Evolutionary conservation across 2,797 vertebrate genomes (phyloP).

Genomic region (Fistularia commersonii): DNA sequence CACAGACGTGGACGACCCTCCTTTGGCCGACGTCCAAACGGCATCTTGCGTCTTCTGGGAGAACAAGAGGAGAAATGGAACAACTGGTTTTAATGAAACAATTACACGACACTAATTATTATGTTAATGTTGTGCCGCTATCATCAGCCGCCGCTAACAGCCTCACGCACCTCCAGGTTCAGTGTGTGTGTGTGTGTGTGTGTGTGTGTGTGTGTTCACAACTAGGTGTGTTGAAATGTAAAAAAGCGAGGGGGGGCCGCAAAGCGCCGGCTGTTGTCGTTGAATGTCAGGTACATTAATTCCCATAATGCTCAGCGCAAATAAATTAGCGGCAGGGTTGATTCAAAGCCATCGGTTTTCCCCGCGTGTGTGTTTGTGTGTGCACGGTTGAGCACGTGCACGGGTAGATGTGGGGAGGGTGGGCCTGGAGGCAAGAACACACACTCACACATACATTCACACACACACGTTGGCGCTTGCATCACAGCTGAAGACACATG

Average conservation of each 20-base stretch:
- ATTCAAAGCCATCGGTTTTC: slow-evolving; percentile 91
- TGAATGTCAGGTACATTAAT: slow-evolving; percentile 95
- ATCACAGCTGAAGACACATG: slow-evolving; percentile 40
- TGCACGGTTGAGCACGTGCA: slow-evolving; percentile 49
- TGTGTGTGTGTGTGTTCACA: slow-evolving; percentile 63
- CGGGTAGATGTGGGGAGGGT: slow-evolving; percentile 44
- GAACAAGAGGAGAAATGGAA: slow-evolving; percentile 99
- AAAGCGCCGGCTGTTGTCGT: slow-evolving; percentile 87
- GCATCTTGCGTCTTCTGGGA: slow-evolving; percentile 95
- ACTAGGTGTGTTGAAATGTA: slow-evolving; percentile 78
- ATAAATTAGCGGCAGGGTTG: slow-evolving; percentile 90
- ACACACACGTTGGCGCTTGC: slow-evolving; percentile 30
- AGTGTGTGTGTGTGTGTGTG: slow-evolving; percentile 49
- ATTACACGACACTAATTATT: slow-evolving; percentile 99
- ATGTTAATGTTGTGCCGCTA: slow-evolving; percentile 99
- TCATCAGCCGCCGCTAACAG: slow-evolving; percentile 99
- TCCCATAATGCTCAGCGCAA: slow-evolving; percentile 92
- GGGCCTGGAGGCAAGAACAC: slow-evolving; percentile 79
- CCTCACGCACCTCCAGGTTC: slow-evolving; percentile 99
- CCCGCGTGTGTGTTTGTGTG: slow-evolving; percentile 80
- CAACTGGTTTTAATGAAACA: slow-evolving; percentile 99
- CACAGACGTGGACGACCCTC: slow-evolving; percentile 92
- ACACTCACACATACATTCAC: slow-evolving; percentile 28
- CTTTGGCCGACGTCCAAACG: slow-evolving; percentile 98
- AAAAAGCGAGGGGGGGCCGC: slow-evolving; percentile 84